A percentile compares a stretch with the other conserved stretches of the same genome.
Evolutionary conservation across 1,140 invertebrate genomes (phyloP).

Genomic region (Leguminivora glycinivorella): DNA sequence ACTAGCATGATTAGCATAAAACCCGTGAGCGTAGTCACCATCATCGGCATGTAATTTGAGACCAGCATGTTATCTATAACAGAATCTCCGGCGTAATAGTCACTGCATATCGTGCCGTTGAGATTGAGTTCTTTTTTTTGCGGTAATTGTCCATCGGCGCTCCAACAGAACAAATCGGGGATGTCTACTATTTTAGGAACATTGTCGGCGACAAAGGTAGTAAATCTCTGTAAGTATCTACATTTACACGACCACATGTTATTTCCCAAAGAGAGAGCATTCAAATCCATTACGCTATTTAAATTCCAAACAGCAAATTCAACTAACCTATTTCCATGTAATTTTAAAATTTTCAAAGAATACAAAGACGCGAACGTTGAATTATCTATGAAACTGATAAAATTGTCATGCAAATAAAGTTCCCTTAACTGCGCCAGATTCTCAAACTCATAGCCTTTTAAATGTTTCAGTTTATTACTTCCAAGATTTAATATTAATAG

Average conservation of each 20-base stretch:
- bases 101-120: slow-evolving; percentile 89
- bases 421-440: slow-evolving; percentile 89
- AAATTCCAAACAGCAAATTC: slow-evolving; percentile 92
- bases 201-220: slow-evolving; percentile 90
- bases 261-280: slow-evolving; percentile 85
- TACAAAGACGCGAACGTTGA: slow-evolving; percentile 87
- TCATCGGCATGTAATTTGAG: slow-evolving; percentile 90
- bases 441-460: slow-evolving; percentile 95
- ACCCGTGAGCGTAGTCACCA: slow-evolving; percentile 87
- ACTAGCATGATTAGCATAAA: slow-evolving; percentile 86
- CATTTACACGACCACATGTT: slow-evolving; percentile 95
- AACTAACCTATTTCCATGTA: slow-evolving; percentile 91
- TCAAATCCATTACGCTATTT: slow-evolving; percentile 83
- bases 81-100: slow-evolving; percentile 89
- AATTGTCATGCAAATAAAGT: slow-evolving; percentile 93
- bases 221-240: slow-evolving; percentile 91
- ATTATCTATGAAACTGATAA: slow-evolving; percentile 87
- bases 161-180: slow-evolving; percentile 87
- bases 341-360: slow-evolving; percentile 87
- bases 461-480: slow-evolving; percentile 88
- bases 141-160: slow-evolving; percentile 83
- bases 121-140: slow-evolving; percentile 87
- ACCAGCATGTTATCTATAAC: slow-evolving; percentile 90
- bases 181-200: slow-evolving; percentile 87
- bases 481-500: slow-evolving; percentile 91